phyloP scores from a whole-genome alignment of 2,888 invertebrate genomes.

The Aphrophora alni region DNA sequence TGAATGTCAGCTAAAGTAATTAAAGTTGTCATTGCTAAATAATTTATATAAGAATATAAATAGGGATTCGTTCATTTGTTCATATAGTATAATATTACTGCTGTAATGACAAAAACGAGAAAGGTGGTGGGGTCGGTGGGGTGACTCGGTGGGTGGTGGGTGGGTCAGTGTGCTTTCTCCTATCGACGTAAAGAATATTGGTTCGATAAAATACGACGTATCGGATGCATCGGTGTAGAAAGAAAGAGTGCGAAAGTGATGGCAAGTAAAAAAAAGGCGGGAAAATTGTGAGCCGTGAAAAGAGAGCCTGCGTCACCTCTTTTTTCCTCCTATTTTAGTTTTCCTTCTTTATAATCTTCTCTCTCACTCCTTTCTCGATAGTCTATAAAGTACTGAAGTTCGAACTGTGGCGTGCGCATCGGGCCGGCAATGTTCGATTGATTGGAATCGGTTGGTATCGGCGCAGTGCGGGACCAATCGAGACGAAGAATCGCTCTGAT shows the following conservation, averaged over 20 bases:
- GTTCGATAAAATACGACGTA: not conserved
- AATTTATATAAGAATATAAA: not conserved
- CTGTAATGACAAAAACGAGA: not conserved
- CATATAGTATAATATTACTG: not conserved
- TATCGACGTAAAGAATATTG: constrained; percentile 1
- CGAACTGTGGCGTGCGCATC: constrained; percentile 39
- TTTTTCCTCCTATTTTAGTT: constrained; percentile 11
- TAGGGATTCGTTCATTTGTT: not conserved
- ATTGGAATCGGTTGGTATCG: constrained; percentile 47
- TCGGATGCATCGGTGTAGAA: not conserved
- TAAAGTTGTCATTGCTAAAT: no score
- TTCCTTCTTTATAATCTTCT: no score
- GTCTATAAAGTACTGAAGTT: constrained; percentile 1
- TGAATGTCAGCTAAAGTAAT: no score
- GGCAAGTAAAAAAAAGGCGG: constrained; percentile 25
- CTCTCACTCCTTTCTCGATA: not conserved
- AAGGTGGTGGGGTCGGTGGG: not conserved
- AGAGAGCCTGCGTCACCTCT: constrained; percentile 9
- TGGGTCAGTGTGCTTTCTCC: not conserved
- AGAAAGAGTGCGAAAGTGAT: not conserved
- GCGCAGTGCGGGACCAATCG: constrained; percentile 36
- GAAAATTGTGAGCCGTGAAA: constrained; percentile 26
- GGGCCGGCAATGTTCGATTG: constrained; percentile 45
- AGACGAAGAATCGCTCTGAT: not conserved
- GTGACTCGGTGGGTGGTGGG: not conserved